phyloP scores from a whole-genome alignment of 2,888 invertebrate genomes.

The Dugesia japonica region DNA sequence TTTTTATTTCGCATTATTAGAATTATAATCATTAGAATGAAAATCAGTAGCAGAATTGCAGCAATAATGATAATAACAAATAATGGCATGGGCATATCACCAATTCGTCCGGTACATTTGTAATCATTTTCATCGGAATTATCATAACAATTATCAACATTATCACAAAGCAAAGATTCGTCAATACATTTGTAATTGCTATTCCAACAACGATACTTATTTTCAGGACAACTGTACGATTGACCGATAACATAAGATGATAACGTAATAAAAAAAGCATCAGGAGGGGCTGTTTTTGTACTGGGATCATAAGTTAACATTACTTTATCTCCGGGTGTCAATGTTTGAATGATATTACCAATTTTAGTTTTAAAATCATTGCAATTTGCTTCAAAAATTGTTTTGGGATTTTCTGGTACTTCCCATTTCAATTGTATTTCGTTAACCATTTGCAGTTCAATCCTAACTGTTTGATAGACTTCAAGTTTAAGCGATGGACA shows the following conservation, averaged over 20 bases:
- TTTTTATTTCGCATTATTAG: not conserved
- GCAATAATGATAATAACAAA: slow-evolving; percentile 22
- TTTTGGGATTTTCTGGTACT: not conserved
- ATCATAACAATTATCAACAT: slow-evolving; percentile 24
- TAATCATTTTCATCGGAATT: slow-evolving; percentile 30
- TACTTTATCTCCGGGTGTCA: not conserved
- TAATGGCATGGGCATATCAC: slow-evolving; percentile 3
- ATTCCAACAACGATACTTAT: slow-evolving; percentile 26
- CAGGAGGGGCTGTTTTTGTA: not conserved
- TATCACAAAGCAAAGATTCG: slow-evolving; percentile 27
- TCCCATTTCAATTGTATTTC: not conserved
- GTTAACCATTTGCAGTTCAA: not conserved
- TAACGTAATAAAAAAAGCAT: slow-evolving; percentile 26
- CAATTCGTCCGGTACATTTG: slow-evolving; percentile 30
- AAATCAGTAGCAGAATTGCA: not conserved
- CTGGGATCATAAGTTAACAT: slow-evolving; percentile 21
- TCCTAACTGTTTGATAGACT: slow-evolving; percentile 22
- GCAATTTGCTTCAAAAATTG: slow-evolving; percentile 20
- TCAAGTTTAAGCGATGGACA: not conserved
- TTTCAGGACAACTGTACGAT: slow-evolving; percentile 21
- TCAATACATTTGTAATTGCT: slow-evolving; percentile 27
- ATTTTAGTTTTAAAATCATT: not conserved
- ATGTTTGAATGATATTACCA: not conserved
- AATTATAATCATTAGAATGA: not conserved
- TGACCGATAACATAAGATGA: slow-evolving; percentile 8